Evolutionary conservation across 2,113 vertebrate genomes (phyloP), one percentile per base, ranked within the genome.

Genomic region (Numida meleagris): DNA sequence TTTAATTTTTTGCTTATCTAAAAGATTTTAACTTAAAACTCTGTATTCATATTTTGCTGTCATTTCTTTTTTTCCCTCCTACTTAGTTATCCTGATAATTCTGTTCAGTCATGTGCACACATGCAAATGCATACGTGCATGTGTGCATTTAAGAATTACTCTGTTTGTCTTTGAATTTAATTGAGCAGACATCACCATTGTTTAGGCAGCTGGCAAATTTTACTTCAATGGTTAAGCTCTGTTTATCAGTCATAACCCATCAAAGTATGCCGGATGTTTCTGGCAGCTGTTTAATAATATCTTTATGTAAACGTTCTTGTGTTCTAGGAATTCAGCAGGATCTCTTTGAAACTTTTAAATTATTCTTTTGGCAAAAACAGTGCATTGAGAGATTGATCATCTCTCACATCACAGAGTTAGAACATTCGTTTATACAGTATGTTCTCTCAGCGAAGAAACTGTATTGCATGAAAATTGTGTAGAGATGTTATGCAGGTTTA

Each of bases 251-350:
- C 76, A 62, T n/a, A 83, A 74, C 61, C 14, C 27, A 72, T 90
- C 75, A 70, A 70, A 57, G 36, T 73, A 11, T 48, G 57, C 23
- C 80, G 94, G 74, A 81, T 94, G 42, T 94, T 92, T 93, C 71
- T 96, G 73, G 65, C 42, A 74, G 58, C 86, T 65, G 65, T 75
- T 92, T 66, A 82, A 38, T 77, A 81, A 45, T 89, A 43, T 36
- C 51, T 89, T 89, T 78, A 46, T 62, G 17, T 90, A 95, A 92
- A 82, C 2, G 0, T 63, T 81, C 53, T 74, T 91, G 10, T 36
- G 86, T 93, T 94, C 59, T 70, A 68, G 43, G 58, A 83, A 53
- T 84, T 88, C 77, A 86, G 65, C 17, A 48, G 23, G 18, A 62
- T 9, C 1, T 1, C 9, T 67, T 20, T 88, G 62, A 84, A 96